phyloP scores from a whole-genome alignment of 2,797 vertebrate genomes.

The Kryptopterus vitreolus region DNA sequence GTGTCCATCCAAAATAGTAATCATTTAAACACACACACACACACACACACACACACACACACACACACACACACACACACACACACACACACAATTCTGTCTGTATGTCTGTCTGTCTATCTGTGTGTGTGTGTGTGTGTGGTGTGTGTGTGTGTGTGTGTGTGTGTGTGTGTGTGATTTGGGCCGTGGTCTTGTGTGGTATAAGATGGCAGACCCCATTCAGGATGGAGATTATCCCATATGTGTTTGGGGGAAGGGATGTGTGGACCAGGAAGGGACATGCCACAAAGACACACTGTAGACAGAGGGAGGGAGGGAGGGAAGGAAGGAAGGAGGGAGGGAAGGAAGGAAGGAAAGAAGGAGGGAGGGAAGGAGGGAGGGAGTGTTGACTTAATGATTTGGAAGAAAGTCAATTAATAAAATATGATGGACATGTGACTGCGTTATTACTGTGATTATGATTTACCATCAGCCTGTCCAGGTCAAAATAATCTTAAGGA shows the following conservation, averaged over 20 bases:
- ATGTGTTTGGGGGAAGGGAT: not conserved
- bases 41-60: too few species aligned
- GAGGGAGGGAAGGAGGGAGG: not conserved
- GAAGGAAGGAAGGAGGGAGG: not conserved
- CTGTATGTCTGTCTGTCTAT: not conserved
- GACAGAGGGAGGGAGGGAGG: not conserved
- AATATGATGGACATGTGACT: constrained; percentile 37
- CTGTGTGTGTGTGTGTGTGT: not conserved
- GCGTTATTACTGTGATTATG: not conserved
- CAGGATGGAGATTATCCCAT: constrained; percentile 7
- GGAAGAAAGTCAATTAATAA: constrained; percentile 60
- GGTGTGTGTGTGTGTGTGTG: not conserved
- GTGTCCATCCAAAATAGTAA: too few species aligned
- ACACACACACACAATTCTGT: too few species aligned
- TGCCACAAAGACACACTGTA: not conserved
- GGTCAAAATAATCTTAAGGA: constrained; percentile 33
- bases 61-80: too few species aligned
- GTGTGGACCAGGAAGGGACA: constrained; percentile 22
- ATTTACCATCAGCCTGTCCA: constrained; percentile 24
- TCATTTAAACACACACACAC: too few species aligned
- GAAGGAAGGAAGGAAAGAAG: not conserved
- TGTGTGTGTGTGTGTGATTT: not conserved
- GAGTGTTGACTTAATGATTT: constrained; percentile 35
- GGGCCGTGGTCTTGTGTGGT: constrained; percentile 16
- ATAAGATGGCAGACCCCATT: constrained; percentile 50